These are phyloP conservation scores for Lagenorhynchus albirostris DNA, from an alignment of 2,113 vertebrate species.

Conservation along the genomic window DNA sequence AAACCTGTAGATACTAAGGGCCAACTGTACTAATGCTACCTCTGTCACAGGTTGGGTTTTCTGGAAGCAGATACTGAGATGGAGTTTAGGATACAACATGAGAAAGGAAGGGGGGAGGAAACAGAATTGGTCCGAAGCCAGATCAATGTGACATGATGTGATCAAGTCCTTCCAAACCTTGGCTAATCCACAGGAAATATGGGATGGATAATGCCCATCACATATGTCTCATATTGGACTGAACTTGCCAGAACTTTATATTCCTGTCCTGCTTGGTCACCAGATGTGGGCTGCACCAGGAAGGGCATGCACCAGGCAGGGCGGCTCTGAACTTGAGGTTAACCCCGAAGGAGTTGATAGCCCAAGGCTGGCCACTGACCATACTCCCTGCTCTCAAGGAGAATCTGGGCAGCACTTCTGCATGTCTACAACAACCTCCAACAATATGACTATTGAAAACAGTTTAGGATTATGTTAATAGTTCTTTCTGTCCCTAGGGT, in stretches of 20 bases:
- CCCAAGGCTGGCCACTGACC: background rate
- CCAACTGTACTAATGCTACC: background rate
- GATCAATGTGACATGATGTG: background rate
- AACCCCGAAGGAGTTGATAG: background rate
- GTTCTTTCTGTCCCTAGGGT: background rate
- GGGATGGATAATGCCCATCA: background rate
- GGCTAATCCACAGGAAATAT: background rate
- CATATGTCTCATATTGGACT: background rate
- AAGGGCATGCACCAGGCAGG: background rate
- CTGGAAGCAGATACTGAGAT: background rate
- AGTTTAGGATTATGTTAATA: background rate
- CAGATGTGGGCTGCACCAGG: background rate
- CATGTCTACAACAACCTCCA: background rate
- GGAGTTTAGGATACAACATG: background rate
- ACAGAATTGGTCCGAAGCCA: background rate
- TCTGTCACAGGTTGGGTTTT: background rate
- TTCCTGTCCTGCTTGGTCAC: background rate
- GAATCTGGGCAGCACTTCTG: background rate
- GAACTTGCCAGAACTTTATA: background rate
- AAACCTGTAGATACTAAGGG: background rate
- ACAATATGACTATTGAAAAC: background rate
- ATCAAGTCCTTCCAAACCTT: background rate
- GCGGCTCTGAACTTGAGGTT: background rate
- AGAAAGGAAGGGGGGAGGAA: background rate
- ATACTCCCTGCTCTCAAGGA: background rate